Percentiles rank a stretch among this genome's conserved stretches.
phyloP scores from a whole-genome alignment of 2,797 vertebrate species.

The Anisognathus igniventris region DNA sequence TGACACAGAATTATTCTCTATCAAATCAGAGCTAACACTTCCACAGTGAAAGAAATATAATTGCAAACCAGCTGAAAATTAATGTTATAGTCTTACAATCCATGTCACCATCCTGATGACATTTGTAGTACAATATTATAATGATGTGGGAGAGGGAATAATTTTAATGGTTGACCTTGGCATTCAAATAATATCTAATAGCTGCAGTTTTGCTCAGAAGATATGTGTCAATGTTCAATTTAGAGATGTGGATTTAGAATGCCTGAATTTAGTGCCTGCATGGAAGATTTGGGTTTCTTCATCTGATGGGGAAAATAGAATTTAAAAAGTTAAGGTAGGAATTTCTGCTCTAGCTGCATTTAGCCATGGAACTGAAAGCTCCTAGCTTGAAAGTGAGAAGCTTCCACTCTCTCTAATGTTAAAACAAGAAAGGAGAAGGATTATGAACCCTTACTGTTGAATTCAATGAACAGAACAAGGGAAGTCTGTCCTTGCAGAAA shows the following conservation, averaged over 20 bases:
- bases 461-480: slow-evolving; percentile 51
- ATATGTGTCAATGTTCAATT: not conserved
- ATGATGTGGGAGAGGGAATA: slow-evolving; percentile 40
- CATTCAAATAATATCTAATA: slow-evolving; percentile 43
- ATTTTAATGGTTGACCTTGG: slow-evolving; percentile 60
- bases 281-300: not conserved
- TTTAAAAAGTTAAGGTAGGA: not conserved
- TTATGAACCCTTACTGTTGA: slow-evolving; percentile 37
- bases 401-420: not conserved
- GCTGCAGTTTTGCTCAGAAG: slow-evolving; percentile 29
- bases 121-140: slow-evolving; percentile 64
- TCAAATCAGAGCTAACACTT: slow-evolving; percentile 28
- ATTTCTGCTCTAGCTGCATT: not conserved
- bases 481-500: slow-evolving; percentile 59
- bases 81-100: slow-evolving; percentile 51
- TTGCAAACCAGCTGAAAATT: slow-evolving; percentile 50
- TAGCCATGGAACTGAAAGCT: not conserved
- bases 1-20: slow-evolving; percentile 47
- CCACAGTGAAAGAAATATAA: slow-evolving; percentile 33
- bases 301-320: not conserved
- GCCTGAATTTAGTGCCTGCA: not conserved
- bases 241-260: not conserved
- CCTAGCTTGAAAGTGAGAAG: slow-evolving; percentile 8
- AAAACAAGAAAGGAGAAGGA: slow-evolving; percentile 30
- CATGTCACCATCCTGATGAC: slow-evolving; percentile 57